Evolutionary conservation across 2,888 invertebrate genomes (phyloP).

Genomic region (Apamea monoglypha): DNA sequence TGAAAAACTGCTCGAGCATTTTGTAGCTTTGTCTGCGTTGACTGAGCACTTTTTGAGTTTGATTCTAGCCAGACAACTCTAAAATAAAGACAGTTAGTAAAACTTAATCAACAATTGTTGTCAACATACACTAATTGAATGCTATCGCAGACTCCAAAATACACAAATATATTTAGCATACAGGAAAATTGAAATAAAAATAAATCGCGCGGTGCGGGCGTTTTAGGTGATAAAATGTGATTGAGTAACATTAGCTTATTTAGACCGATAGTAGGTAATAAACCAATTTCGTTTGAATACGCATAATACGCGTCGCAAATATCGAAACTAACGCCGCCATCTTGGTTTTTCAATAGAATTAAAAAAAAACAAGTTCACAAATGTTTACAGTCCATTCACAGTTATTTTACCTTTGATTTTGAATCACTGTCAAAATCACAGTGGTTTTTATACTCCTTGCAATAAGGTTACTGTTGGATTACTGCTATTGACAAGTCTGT

Average conservation of each 20-base stretch:
- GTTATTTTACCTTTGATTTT: background rate
- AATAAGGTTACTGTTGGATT: too few species aligned
- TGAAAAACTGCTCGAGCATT: background rate
- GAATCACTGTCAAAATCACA: background rate
- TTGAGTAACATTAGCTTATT: background rate
- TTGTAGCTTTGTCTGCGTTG: background rate
- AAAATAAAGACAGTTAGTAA: background rate
- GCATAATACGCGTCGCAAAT: background rate
- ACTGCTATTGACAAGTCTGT: too few species aligned
- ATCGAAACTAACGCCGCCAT: background rate
- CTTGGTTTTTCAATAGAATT: background rate
- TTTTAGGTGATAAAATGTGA: background rate
- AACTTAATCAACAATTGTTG: background rate
- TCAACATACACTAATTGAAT: background rate
- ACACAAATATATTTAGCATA: slow-evolving; percentile 12
- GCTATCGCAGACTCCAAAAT: background rate
- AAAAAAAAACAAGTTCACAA: background rate
- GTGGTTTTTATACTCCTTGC: too few species aligned
- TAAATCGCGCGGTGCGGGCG: background rate
- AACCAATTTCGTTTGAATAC: background rate
- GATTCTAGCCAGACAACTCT: background rate
- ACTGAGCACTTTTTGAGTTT: background rate
- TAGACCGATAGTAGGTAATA: background rate
- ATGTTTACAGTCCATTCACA: background rate
- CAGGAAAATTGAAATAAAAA: slow-evolving; percentile 7